Percentiles rank a stretch among this genome's conserved stretches.
Conservation (phyloP, 2,113 vertebrate species). For the Cebidichthys violaceus region DNA sequence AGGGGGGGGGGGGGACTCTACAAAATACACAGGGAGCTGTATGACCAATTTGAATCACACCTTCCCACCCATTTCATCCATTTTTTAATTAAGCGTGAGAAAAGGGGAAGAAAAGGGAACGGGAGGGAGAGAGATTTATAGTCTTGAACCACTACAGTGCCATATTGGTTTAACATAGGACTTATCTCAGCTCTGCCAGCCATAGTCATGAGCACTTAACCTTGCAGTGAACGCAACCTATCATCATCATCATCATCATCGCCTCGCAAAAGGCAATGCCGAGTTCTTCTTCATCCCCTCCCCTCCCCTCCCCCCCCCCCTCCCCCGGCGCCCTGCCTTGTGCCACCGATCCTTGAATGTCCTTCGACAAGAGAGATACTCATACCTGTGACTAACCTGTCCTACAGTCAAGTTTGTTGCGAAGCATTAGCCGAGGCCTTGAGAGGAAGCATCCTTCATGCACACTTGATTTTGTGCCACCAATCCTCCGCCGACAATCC, state of each 20-base stretch:
- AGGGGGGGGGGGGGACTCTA: conserved; percentile 48
- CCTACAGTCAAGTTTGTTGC: conserved; percentile 44
- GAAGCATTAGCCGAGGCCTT: conserved; percentile 40
- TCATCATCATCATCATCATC: conserved; percentile 79
- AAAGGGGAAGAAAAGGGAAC: conserved; percentile 48
- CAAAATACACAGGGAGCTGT: conserved; percentile 68
- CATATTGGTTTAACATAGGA: conserved; percentile 75
- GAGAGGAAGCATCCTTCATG: conserved; percentile 23
- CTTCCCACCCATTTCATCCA: conserved; percentile 78
- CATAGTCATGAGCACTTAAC: conserved; percentile 81
- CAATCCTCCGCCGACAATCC: conserved; percentile 25
- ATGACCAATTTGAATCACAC: conserved; percentile 80
- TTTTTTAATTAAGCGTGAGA: conserved; percentile 82
- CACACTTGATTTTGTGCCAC: conserved; percentile 16
- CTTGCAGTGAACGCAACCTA: conserved; percentile 79
- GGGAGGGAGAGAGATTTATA: conserved; percentile 61
- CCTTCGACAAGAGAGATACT: conserved; percentile 53
- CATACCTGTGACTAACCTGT: conserved; percentile 51
- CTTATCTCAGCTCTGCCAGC: conserved; percentile 83
- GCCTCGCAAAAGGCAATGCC: conserved; percentile 54
- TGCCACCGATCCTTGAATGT: conserved; percentile 24
- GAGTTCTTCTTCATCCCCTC: conserved; percentile 41
- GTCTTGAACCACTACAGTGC: conserved; percentile 67
- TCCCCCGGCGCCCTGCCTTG: neutral
- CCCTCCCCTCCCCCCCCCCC: conserved; percentile 23